A percentile compares a stretch with the other conserved stretches of the same genome.
Evolutionary conservation across 2,113 vertebrate genomes (phyloP).

Genomic region (Saimiri boliviensis): DNA sequence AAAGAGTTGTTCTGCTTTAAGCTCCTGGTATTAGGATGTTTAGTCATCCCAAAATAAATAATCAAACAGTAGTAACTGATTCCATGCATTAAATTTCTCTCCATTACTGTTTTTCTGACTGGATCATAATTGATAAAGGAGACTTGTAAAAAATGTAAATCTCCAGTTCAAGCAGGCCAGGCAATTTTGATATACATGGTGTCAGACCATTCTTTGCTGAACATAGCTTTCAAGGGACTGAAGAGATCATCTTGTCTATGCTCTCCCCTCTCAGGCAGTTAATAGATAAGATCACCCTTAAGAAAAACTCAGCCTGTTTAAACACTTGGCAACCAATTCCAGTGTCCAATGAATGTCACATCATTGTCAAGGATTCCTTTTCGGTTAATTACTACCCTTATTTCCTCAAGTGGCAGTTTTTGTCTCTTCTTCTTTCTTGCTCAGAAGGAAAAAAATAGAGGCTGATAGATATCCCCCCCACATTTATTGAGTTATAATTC

Average conservation of each 20-base stretch:
- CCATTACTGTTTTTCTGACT: neutral
- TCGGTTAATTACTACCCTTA: neutral
- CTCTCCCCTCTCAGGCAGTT: neutral
- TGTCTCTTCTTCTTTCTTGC: neutral
- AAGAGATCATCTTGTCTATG: neutral
- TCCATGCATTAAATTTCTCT: neutral
- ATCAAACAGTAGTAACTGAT: neutral
- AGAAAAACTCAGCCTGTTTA: conserved; percentile 4
- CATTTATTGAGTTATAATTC: neutral
- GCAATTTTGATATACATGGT: neutral
- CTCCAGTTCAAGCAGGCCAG: neutral
- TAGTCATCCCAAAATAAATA: neutral
- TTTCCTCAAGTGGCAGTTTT: neutral
- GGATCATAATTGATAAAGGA: neutral
- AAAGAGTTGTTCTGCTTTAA: neutral
- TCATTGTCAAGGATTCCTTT: neutral
- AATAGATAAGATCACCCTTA: neutral
- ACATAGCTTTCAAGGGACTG: neutral
- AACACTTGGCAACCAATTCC: neutral
- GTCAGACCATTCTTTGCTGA: neutral
- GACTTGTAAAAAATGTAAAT: neutral
- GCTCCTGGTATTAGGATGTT: neutral
- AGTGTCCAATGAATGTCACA: neutral
- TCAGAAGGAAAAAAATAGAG: neutral
- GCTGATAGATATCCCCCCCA: neutral